Conservation (phyloP, 2,113 vertebrate species). For the Sinocyclocheilus rhinocerous region DNA sequence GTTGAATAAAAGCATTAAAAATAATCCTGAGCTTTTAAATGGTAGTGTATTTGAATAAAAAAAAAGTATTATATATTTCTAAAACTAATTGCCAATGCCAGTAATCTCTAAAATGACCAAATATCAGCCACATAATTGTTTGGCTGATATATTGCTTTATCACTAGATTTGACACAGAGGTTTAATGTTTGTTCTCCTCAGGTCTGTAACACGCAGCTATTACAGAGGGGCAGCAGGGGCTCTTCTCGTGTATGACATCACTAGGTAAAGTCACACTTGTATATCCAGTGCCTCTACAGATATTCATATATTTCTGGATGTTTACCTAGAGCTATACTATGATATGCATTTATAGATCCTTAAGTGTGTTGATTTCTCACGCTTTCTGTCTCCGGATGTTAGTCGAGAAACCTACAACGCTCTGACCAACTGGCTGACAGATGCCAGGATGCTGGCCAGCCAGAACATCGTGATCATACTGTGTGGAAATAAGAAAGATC, state of each 20-base stretch:
- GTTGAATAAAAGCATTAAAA: neutral
- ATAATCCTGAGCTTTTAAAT: too few relatives aligned
- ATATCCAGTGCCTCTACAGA: neutral
- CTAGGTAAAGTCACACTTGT: constrained; percentile 75
- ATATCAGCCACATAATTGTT: neutral
- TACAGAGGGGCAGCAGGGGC: constrained; percentile 93
- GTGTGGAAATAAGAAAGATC: constrained; percentile 92
- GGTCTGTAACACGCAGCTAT: constrained; percentile 92
- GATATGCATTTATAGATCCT: neutral
- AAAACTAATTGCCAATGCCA: neutral
- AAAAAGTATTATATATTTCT: neutral
- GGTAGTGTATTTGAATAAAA: too few relatives aligned
- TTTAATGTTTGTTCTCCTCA: constrained; percentile 57
- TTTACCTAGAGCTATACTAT: neutral
- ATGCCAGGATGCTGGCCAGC: constrained; percentile 89
- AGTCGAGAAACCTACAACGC: constrained; percentile 93
- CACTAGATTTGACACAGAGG: neutral
- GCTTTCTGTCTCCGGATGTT: constrained; percentile 12
- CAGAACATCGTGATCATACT: constrained; percentile 93
- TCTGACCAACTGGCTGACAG: constrained; percentile 89
- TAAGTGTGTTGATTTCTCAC: neutral
- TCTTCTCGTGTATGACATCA: constrained; percentile 90
- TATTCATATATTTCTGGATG: neutral
- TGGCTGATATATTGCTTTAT: neutral
- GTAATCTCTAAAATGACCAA: neutral